These are phyloP conservation scores for Ischnus inquisitorius DNA, from an alignment of 2,888 invertebrate species.

Conservation along the genomic window DNA sequence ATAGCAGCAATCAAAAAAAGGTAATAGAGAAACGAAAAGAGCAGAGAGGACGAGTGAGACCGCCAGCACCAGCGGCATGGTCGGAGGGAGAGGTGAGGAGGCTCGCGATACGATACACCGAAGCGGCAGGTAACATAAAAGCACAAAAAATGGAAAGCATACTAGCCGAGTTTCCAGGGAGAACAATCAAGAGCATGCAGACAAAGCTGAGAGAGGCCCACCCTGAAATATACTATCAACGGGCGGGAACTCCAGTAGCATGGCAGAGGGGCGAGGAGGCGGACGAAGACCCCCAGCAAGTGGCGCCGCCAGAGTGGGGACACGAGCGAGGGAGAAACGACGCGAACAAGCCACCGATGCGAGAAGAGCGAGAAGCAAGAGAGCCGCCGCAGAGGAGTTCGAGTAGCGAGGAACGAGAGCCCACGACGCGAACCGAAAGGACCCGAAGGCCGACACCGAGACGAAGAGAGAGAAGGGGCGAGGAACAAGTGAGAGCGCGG, in stretches of 20 bases:
- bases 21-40: neutral
- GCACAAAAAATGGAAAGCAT: neutral
- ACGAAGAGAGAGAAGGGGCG: neutral
- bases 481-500: neutral
- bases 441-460: neutral
- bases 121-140: neutral
- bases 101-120: neutral
- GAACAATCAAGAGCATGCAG: neutral
- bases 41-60: neutral
- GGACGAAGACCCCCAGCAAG: neutral
- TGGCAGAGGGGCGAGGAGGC: neutral
- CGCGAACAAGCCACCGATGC: neutral
- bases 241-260: neutral
- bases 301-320: neutral
- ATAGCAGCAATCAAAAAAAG: neutral
- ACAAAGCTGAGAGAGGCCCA: neutral
- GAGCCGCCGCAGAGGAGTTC: neutral
- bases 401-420: neutral
- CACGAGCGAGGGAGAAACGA: neutral
- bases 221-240: conserved; percentile 14
- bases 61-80: neutral
- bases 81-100: neutral
- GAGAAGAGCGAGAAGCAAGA: neutral
- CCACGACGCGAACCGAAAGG: neutral
- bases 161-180: neutral